Evolutionary conservation across 2,797 vertebrate species (phyloP).

Genomic region (Lutra lutra): DNA sequence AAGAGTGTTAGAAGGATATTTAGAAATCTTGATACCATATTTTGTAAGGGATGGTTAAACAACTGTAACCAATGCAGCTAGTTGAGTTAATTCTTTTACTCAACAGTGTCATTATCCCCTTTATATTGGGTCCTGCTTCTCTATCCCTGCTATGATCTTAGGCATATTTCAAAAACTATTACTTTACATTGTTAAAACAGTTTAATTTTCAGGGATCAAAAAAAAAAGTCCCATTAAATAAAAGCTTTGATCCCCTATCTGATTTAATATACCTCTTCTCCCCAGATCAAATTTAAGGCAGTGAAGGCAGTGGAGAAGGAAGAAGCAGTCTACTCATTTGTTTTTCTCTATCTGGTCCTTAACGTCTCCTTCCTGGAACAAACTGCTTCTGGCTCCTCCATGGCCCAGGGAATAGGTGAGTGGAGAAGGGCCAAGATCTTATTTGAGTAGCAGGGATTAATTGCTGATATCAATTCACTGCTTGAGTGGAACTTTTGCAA

Average conservation of each 20-base stretch:
- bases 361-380: not conserved
- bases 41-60: not conserved
- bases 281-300: not conserved
- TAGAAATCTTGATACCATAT: not conserved
- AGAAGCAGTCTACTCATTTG: not conserved
- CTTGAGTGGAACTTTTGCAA: not conserved
- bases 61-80: not conserved
- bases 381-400: not conserved
- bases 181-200: not conserved
- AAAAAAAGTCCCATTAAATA: not conserved
- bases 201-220: not conserved
- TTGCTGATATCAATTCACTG: not conserved
- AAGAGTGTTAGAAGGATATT: not conserved
- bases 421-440: not conserved
- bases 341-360: not conserved
- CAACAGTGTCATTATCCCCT: accelerated
- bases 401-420: not conserved
- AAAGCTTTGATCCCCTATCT: not conserved
- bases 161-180: not conserved
- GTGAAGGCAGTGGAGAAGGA: not conserved
- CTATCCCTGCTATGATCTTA: not conserved
- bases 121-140: not conserved
- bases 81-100: not conserved
- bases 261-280: not conserved
- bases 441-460: not conserved